These are phyloP conservation scores for Mareca penelope DNA, from an alignment of 2,797 vertebrate genomes.

Conservation along the genomic window DNA sequence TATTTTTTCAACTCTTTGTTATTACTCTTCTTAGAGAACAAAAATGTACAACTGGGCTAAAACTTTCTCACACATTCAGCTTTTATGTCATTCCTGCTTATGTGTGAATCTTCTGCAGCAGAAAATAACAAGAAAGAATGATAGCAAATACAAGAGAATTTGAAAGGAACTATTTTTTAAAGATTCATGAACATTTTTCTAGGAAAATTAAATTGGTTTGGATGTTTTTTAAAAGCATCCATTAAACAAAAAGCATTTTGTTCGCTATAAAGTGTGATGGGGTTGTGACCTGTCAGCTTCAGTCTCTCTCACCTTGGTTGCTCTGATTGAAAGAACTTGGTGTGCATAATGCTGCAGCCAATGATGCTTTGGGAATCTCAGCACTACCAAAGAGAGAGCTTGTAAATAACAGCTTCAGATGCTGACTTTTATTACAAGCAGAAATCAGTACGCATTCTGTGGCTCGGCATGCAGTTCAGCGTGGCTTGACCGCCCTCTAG, in stretches of 20 bases:
- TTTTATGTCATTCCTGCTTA: not conserved
- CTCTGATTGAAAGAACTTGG: not conserved
- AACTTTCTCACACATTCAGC: not conserved
- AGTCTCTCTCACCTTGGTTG: not conserved
- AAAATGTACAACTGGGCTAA: not conserved
- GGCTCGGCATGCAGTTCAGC: not conserved
- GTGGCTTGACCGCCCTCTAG: not conserved
- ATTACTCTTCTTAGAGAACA: not conserved
- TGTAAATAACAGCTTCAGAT: constrained; percentile 39
- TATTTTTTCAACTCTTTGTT: not conserved
- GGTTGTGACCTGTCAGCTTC: not conserved
- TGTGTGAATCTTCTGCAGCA: not conserved
- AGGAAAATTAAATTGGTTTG: constrained; percentile 14
- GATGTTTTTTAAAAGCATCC: not conserved
- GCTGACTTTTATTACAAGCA: not conserved
- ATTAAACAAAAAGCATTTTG: not conserved
- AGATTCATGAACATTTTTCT: not conserved
- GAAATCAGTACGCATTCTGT: not conserved
- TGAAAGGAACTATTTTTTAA: not conserved
- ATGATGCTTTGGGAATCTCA: not conserved
- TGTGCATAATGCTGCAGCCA: not conserved
- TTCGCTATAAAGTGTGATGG: not conserved
- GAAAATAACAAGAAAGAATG: not conserved
- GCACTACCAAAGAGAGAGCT: not conserved
- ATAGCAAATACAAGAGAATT: not conserved